Percentiles rank a stretch among this genome's conserved stretches.
phyloP scores from a whole-genome alignment of 1,140 invertebrate genomes.

The Lepidurus arcticus region DNA sequence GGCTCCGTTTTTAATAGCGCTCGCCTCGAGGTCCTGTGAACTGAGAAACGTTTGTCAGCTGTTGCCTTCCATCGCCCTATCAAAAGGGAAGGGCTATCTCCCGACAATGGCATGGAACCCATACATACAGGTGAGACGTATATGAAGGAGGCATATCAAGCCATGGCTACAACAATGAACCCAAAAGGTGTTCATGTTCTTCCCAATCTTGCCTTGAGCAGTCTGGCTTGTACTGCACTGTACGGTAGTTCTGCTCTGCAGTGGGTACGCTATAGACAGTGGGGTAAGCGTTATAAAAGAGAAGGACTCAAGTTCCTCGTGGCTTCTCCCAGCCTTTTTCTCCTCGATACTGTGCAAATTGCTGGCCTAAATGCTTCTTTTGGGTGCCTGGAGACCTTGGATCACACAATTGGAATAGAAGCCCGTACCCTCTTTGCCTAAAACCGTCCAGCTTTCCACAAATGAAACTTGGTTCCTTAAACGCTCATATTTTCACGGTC shows the following conservation, averaged over 20 bases:
- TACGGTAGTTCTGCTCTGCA: no score
- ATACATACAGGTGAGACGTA: not conserved
- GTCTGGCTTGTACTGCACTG: not conserved
- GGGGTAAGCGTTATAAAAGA: not conserved
- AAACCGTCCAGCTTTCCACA: not conserved
- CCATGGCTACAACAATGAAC: constrained; percentile 15
- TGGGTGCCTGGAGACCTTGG: not conserved
- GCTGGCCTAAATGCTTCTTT: not conserved
- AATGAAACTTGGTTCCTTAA: not conserved
- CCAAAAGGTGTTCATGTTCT: constrained; percentile 8
- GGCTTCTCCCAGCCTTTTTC: not conserved
- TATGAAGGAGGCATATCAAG: not conserved
- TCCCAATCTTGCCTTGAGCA: not conserved
- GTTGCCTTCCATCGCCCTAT: not conserved
- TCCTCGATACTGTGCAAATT: constrained; percentile 4
- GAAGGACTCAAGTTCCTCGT: not conserved
- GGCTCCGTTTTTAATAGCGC: not conserved
- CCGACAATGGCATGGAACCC: not conserved
- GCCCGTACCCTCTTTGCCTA: not conserved
- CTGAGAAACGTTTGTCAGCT: not conserved
- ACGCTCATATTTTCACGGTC: not conserved
- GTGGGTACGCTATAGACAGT: not conserved
- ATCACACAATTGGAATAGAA: not conserved
- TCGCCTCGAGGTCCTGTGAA: not conserved
- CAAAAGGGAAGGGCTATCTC: not conserved